Evolutionary conservation across 2,113 vertebrate species (phyloP), one percentile per base, ranked within the genome.

Genomic region (Mesembrinibis cayennensis): DNA sequence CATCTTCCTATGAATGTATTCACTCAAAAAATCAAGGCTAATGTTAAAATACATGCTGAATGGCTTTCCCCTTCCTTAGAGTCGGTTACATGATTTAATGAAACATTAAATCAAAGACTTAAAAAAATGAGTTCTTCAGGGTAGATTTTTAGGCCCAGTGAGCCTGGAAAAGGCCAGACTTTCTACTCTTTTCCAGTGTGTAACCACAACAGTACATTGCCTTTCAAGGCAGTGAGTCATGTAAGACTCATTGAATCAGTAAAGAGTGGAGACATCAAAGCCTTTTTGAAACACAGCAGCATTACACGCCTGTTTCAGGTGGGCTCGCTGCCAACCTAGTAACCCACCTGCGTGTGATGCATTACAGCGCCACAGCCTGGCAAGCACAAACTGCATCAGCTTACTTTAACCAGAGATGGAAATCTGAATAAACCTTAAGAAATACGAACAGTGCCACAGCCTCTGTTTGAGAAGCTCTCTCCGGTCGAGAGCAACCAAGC

Each of bases 61-160:
- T 69, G 27, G 34, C 30, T 69, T 79, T 52, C 36, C 13, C 7
- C 34, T 82, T 87, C 61, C 30, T 79, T 65, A 52, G 36, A 53
- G 32, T 8, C 77, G 40, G 47, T 65, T 69, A 79, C n/a, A 16
- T 5, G 11, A 77, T 9, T 66, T 63, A 63, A 1, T 5, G 11
- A 90, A 77, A 80, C 45, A 69, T 27, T 89, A 94, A 82, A 69
- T 66, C 47, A 50, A 91, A 79, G 76, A 69, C 34, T 77, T 70
- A 8, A 58, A 67, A 55, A 78, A 91, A 47, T 12, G 1, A 58
- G 13, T 56, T 74, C 44, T 34, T 56, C 52, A 17, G 52, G 22
- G 19, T 27, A 71, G 50, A 55, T 44, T 78, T 61, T 58, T 55
- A 62, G 66, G 50, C 59, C n/a, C 2, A 21, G 25, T 30, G 47